These are phyloP conservation scores for Amphiprion clarkii DNA, from an alignment of 2,797 vertebrate genomes.

Conservation along the genomic window DNA sequence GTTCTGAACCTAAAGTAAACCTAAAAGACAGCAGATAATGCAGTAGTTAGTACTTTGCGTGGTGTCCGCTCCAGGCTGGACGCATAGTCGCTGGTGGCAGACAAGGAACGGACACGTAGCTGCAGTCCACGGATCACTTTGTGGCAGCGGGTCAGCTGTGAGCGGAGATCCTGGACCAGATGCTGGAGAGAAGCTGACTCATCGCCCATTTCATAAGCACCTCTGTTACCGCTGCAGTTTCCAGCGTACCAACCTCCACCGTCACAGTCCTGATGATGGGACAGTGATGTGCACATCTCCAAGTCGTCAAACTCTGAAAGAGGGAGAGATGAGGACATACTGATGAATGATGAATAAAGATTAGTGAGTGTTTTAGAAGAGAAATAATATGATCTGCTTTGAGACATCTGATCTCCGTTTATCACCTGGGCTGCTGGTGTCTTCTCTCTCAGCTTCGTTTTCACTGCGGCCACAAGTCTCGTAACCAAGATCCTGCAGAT, in stretches of 20 bases:
- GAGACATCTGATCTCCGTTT: neutral
- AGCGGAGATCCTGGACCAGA: conserved; percentile 90
- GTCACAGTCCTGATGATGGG: conserved; percentile 71
- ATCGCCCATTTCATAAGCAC: conserved; percentile 52
- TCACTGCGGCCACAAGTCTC: conserved; percentile 97
- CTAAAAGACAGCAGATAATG: neutral
- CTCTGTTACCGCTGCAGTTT: conserved; percentile 38
- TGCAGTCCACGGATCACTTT: conserved; percentile 93
- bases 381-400: neutral
- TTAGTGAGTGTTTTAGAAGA: neutral
- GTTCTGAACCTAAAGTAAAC: neutral
- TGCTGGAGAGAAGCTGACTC: conserved; percentile 79
- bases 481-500: conserved; percentile 97
- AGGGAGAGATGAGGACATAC: neutral
- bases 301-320: conserved; percentile 91
- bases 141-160: conserved; percentile 90
- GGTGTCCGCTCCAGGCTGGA: conserved; percentile 90
- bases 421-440: conserved; percentile 94
- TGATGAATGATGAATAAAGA: neutral
- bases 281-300: conserved; percentile 85
- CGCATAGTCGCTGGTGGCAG: conserved; percentile 91
- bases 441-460: conserved; percentile 95
- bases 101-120: conserved; percentile 89
- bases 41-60: conserved; percentile 77
- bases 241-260: conserved; percentile 67